phyloP scores from a whole-genome alignment of 1,140 invertebrate species.

The Drosophila kepulauana region DNA sequence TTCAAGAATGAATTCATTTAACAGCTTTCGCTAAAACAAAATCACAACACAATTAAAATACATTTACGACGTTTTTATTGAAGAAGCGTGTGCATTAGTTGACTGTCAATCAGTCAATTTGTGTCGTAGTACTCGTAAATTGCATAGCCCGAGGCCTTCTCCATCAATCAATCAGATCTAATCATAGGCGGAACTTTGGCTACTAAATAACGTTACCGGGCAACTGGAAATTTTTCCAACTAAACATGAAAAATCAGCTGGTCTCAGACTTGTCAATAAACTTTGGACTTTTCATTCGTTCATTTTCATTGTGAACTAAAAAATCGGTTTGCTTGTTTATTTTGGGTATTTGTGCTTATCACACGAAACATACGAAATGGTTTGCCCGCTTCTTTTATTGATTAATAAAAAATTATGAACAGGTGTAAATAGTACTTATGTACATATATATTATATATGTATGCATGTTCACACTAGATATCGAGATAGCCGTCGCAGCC shows the following conservation, averaged over 20 bases:
- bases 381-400: constrained; percentile 62
- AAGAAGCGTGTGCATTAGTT: constrained; percentile 30
- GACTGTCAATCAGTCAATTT: constrained; percentile 38
- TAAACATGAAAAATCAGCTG: constrained; percentile 25
- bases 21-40: neutral
- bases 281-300: constrained; percentile 40
- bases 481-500: constrained; percentile 31
- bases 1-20: neutral
- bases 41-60: constrained; percentile 3
- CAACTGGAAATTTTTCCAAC: constrained; percentile 9
- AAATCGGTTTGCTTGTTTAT: constrained; percentile 45
- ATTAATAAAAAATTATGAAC: constrained; percentile 60
- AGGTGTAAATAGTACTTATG: constrained; percentile 2
- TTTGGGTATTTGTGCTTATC: constrained; percentile 41
- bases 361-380: constrained; percentile 18
- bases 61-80: constrained; percentile 6
- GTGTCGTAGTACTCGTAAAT: constrained; percentile 7
- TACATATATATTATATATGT: constrained; percentile 8
- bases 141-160: constrained; percentile 11
- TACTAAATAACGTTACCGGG: neutral
- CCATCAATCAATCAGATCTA: constrained; percentile 40
- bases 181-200: constrained; percentile 19
- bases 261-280: constrained; percentile 17
- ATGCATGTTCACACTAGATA: constrained; percentile 35
- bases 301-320: constrained; percentile 37